phyloP scores from a whole-genome alignment of 2,888 invertebrate species.

The Pomacea canaliculata region DNA sequence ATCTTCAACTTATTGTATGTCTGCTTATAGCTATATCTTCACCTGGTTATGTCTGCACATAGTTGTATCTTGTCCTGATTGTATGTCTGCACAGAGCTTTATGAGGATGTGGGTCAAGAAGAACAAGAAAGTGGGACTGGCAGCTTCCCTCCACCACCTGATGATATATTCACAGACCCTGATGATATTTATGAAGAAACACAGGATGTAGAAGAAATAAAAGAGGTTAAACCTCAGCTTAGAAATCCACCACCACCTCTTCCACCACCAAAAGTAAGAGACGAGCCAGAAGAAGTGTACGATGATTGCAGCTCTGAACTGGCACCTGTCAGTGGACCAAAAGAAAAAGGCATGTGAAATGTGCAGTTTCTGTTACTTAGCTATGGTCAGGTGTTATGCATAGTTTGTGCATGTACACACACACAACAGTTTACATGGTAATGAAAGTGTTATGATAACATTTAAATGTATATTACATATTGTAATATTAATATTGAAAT shows the following conservation, averaged over 20 bases:
- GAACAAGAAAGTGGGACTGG: slow-evolving; percentile 5
- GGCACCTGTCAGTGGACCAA: background rate
- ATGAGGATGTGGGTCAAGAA: slow-evolving; percentile 15
- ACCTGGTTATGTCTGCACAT: background rate
- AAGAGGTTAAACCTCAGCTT: background rate
- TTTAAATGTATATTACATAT: too few species aligned
- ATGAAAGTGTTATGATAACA: too few species aligned
- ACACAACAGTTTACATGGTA: too few species aligned
- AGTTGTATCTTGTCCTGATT: background rate
- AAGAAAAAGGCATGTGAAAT: background rate
- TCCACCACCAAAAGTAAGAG: background rate
- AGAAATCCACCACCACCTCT: slow-evolving; percentile 5
- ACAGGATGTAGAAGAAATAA: slow-evolving; percentile 22
- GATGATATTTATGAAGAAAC: slow-evolving; percentile 47
- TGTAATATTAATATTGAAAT: too few species aligned
- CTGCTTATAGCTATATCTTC: background rate
- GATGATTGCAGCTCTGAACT: slow-evolving; percentile 5
- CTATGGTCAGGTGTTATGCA: too few species aligned
- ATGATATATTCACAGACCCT: slow-evolving; percentile 10
- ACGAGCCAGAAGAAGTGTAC: slow-evolving; percentile 16
- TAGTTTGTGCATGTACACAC: too few species aligned
- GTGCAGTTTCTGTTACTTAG: too few species aligned
- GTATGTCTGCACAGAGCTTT: slow-evolving; percentile 6
- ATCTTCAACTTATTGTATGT: too few species aligned
- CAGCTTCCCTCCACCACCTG: background rate